Evolutionary conservation across 1,140 invertebrate species (phyloP).

Genomic region (Campodea augens): DNA sequence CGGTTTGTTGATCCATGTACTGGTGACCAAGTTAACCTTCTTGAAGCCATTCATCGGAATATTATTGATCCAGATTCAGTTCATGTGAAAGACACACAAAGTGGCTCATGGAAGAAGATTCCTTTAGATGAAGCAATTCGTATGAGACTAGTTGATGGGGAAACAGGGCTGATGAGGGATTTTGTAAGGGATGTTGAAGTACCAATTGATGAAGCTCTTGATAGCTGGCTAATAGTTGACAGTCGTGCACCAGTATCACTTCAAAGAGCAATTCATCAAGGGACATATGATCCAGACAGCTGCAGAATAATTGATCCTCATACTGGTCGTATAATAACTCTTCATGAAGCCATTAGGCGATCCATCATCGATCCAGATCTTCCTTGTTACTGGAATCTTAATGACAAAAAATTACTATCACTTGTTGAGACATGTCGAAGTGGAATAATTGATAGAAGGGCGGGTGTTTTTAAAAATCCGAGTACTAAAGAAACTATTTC

Average conservation of each 20-base stretch:
- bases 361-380: constrained; percentile 57
- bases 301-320: constrained; percentile 65
- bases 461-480: constrained; percentile 54
- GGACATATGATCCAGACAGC: constrained; percentile 54
- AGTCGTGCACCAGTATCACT: constrained; percentile 61
- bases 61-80: constrained; percentile 65
- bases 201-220: constrained; percentile 56
- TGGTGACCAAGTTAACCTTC: constrained; percentile 49
- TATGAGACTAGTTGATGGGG: constrained; percentile 47
- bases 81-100: constrained; percentile 57
- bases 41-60: constrained; percentile 49
- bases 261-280: constrained; percentile 68
- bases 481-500: constrained; percentile 42
- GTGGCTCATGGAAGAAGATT: constrained; percentile 51
- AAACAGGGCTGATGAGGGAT: constrained; percentile 48
- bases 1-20: constrained; percentile 60
- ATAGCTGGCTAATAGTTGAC: constrained; percentile 57
- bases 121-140: constrained; percentile 53
- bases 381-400: constrained; percentile 58
- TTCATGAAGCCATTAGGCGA: constrained; percentile 64
- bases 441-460: constrained; percentile 61
- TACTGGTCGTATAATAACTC: constrained; percentile 49
- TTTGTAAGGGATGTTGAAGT: constrained; percentile 43
- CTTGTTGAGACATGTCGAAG: constrained; percentile 56
- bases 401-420: constrained; percentile 41